Evolutionary conservation across 2,797 vertebrate genomes (phyloP), one percentile per base, ranked within the genome.

Genomic region (Melanogrammus aeglefinus): DNA sequence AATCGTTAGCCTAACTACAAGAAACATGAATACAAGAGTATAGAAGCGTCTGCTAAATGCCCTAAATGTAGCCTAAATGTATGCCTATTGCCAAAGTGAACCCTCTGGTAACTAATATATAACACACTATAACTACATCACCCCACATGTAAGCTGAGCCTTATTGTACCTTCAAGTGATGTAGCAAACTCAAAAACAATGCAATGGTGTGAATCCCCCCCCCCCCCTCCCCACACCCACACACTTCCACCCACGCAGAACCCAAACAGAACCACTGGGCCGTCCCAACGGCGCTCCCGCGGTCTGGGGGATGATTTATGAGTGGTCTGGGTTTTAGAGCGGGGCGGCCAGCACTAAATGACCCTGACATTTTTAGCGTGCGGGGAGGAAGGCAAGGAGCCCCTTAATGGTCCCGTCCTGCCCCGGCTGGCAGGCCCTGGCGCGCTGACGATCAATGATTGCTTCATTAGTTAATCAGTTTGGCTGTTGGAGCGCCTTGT

Each of bases 381-480:
- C 84, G 86, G 84, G 75, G 16, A 85, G 81, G 84, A 86, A 91
- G 82, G 83, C 81, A 88, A 87, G 83, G 89, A 89, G 90, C 87
- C 82, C 85, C 90, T 92, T 92, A 93, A 92, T 92, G 91, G 90
- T 83, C 63, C 84, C 82, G 84, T 86, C 76, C 85, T 86, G 88
- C 81, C 84, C 81, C 51, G 80, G 83, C 89, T 91, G 80, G 85
- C 87, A 4, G 85, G 83, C 85, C 83, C 82, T 80, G 78, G 85
- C 84, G 82, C 80, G 77, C 82, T 84, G 81, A 39, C 72, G 89
- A 92, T 92, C 91, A 57, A 93, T 93, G 92, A 93, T 91, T 91
- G 92, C 92, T 94, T 94, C 93, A 94, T 94, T 94, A 93, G 90
- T 90, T 94, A 93, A 93, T 93, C 92, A 90, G 90, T 91, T 90